These are phyloP conservation scores for Baronia brevicornis DNA, from an alignment of 2,888 invertebrate species.

Conservation along the genomic window DNA sequence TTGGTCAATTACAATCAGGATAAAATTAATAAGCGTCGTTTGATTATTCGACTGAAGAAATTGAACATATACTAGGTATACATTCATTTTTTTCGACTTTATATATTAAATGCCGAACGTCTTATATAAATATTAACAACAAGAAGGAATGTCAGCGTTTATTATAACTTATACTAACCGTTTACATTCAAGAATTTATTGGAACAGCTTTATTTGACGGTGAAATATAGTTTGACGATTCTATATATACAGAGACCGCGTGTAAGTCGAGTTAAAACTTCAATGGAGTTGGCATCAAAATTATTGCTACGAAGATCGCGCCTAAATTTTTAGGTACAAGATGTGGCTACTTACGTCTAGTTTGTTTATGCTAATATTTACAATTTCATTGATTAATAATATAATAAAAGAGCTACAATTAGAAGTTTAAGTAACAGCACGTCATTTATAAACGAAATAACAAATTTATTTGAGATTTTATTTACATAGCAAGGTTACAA, in stretches of 20 bases:
- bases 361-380: slow-evolving; percentile 63
- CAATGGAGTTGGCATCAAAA: slow-evolving; percentile 65
- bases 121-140: slow-evolving; percentile 25
- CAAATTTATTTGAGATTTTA: slow-evolving; percentile 66
- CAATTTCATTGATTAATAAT: slow-evolving; percentile 56
- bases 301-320: slow-evolving; percentile 68
- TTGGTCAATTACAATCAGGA: slow-evolving; percentile 26
- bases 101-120: slow-evolving; percentile 12
- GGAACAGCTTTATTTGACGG: slow-evolving; percentile 43
- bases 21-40: slow-evolving; percentile 7
- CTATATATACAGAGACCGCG: slow-evolving; percentile 61
- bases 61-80: slow-evolving; percentile 16
- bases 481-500: slow-evolving; percentile 68
- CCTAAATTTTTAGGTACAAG: slow-evolving; percentile 64
- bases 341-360: slow-evolving; percentile 65
- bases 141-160: slow-evolving; percentile 71
- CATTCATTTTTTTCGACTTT: slow-evolving; percentile 19
- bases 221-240: slow-evolving; percentile 51
- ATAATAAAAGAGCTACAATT: slow-evolving; percentile 52
- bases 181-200: slow-evolving; percentile 47
- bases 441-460: slow-evolving; percentile 65
- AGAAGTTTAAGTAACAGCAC: slow-evolving; percentile 46
- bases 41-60: slow-evolving; percentile 5
- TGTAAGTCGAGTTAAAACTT: slow-evolving; percentile 51
- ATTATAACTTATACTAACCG: slow-evolving; percentile 50